These are phyloP conservation scores for Cydia amplana DNA, from an alignment of 1,140 invertebrate genomes.

Conservation along the genomic window DNA sequence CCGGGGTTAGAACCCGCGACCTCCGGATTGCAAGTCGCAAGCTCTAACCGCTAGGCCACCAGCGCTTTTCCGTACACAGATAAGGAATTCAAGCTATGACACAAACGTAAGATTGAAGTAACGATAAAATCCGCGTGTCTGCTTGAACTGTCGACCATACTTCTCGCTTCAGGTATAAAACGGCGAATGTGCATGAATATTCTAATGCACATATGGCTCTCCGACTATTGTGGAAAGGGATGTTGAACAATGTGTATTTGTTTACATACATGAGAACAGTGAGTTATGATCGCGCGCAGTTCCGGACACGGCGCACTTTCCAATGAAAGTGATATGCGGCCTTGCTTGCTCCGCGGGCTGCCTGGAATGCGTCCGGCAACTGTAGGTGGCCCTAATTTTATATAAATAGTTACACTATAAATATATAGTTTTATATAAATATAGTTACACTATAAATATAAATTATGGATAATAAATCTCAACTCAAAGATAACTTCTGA, in stretches of 20 bases:
- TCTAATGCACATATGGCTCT: neutral
- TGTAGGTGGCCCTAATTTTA: too few relatives aligned
- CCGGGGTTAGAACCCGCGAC: too few relatives aligned
- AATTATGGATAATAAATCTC: too few relatives aligned
- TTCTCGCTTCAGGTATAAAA: neutral
- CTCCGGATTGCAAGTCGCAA: too few relatives aligned
- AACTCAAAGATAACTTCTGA: too few relatives aligned
- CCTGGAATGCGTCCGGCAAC: neutral
- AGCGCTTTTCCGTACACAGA: neutral
- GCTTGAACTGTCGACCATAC: neutral
- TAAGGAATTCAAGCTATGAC: neutral
- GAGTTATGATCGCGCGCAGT: conserved; percentile 39
- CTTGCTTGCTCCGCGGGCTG: conserved; percentile 33
- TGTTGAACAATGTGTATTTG: conserved; percentile 2
- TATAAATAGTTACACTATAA: too few relatives aligned
- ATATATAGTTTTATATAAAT: too few relatives aligned
- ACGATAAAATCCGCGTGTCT: neutral
- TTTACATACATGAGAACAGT: neutral
- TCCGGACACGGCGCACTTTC: conserved; percentile 57
- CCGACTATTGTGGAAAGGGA: neutral
- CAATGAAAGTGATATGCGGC: conserved; percentile 58
- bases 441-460: too few relatives aligned
- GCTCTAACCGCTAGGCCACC: too few relatives aligned
- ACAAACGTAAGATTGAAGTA: neutral
- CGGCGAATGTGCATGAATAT: neutral